Conservation (phyloP, 1,140 invertebrate species). For the Pissodes strobi region DNA sequence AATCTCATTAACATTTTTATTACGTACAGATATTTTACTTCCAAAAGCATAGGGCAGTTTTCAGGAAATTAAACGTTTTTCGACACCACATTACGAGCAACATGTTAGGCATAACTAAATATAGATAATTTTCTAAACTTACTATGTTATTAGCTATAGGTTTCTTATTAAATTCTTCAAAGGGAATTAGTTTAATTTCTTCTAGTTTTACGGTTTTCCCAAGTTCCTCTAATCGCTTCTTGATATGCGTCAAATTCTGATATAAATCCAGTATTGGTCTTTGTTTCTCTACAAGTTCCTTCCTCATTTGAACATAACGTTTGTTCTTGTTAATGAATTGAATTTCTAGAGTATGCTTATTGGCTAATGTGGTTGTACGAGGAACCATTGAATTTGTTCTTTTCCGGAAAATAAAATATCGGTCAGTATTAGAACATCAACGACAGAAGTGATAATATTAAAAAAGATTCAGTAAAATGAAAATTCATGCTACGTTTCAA, state of each 20-base stretch:
- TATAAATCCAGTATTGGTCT: conserved; percentile 49
- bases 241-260: conserved; percentile 42
- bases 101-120: too few relatives aligned
- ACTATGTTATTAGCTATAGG: background rate
- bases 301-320: conserved; percentile 40
- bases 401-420: too few relatives aligned
- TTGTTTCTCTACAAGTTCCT: conserved; percentile 47
- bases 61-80: too few relatives aligned
- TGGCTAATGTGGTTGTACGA: conserved; percentile 16
- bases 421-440: too few relatives aligned
- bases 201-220: conserved; percentile 44
- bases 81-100: too few relatives aligned
- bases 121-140: too few relatives aligned
- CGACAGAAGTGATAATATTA: too few relatives aligned
- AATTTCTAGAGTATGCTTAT: conserved; percentile 47
- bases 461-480: too few relatives aligned
- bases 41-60: background rate
- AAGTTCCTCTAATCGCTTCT: conserved; percentile 47
- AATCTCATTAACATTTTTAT: background rate
- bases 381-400: conserved; percentile 25
- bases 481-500: too few relatives aligned
- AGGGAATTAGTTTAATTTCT: conserved; percentile 28
- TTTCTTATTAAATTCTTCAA: background rate
- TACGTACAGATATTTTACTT: background rate
- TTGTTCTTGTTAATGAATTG: conserved; percentile 51